Percentiles rank a stretch among this genome's conserved stretches.
phyloP scores from a whole-genome alignment of 1,140 invertebrate genomes.

The Sitophilus oryzae region DNA sequence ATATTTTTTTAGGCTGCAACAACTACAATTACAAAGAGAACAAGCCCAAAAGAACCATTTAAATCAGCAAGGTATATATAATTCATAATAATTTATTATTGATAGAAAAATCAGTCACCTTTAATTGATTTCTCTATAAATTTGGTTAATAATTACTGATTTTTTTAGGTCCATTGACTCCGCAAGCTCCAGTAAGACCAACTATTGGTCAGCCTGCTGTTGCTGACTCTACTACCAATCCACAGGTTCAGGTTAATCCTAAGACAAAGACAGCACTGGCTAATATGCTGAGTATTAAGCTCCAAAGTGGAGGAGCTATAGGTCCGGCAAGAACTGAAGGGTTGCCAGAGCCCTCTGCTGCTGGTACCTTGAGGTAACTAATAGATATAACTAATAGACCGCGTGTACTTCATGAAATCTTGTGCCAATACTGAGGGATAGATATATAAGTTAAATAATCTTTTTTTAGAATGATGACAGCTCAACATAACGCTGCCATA shows the following conservation, averaged over 20 bases:
- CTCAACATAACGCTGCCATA: constrained; percentile 64
- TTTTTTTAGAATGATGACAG: constrained; percentile 71
- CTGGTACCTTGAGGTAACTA: constrained; percentile 56
- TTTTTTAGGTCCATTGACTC: constrained; percentile 20
- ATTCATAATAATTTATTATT: no score
- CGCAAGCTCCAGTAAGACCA: constrained; percentile 29
- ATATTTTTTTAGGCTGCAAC: constrained; percentile 45
- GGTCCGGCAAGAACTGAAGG: constrained; percentile 33
- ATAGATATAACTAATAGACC: neutral
- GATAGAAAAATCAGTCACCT: no score
- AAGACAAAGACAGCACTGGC: constrained; percentile 94
- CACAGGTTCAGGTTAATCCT: constrained; percentile 56
- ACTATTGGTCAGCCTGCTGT: constrained; percentile 31
- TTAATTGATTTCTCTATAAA: no score
- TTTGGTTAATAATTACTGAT: no score
- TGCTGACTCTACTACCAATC: constrained; percentile 34
- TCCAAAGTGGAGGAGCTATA: constrained; percentile 48
- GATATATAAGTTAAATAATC: neutral
- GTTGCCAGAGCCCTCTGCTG: constrained; percentile 57
- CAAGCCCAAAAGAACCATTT: constrained; percentile 40
- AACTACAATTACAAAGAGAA: constrained; percentile 52
- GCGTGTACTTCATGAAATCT: no score
- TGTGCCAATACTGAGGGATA: no score
- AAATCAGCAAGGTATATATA: constrained; percentile 17
- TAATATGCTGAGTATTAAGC: constrained; percentile 85